Evolutionary conservation across 2,888 invertebrate species (phyloP), one percentile per base, ranked within the genome.

Genomic region (Nysson spinosus): DNA sequence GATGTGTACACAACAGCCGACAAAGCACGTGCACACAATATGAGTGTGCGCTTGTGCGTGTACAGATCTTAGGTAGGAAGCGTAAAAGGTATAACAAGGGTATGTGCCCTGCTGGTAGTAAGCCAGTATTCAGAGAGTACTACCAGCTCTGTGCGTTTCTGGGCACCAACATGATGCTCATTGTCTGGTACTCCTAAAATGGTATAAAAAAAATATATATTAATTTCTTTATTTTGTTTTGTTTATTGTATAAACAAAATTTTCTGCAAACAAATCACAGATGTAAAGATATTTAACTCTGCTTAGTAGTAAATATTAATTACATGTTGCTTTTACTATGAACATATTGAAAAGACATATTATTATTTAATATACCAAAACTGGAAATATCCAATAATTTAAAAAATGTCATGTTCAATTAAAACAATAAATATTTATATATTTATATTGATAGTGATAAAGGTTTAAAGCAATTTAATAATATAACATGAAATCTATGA

Each of bases 91-190:
- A 63, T 56, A 63, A 64, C 50, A 60, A 65, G 78, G 68, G 69
- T 66, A 57, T 52, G 44, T 42, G 61, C 62, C 74, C 75, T 61
- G 74, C 72, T 69, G 75, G 76, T 75, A 73, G 75, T 70, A 73
- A 73, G 77, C 81, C 81, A 78, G 60, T 64, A 65, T 78, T 71
- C 43, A 62, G 61, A 67, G 68, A 71, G 70, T 79, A 83, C 84
- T 85, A 85, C 82, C 84, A 85, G 77, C 74, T 73, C 60, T 65
- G 62, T 55, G 60, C 56, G 61, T 57, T 62, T 69, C 74, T 78
- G 71, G 72, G 75, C 77, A 79, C 78, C 75, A 77, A 73, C 83
- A 82, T 83, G 78, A 75, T 75, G 69, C 78, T 82, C 73, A 77
- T 67, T 76, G 77, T 76, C 73, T 69, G 76, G 72, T 74, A 75